Base-by-base conservation (phyloP, 2,888 invertebrate species). In the Aphelenchoides bicaudatus region DNA sequence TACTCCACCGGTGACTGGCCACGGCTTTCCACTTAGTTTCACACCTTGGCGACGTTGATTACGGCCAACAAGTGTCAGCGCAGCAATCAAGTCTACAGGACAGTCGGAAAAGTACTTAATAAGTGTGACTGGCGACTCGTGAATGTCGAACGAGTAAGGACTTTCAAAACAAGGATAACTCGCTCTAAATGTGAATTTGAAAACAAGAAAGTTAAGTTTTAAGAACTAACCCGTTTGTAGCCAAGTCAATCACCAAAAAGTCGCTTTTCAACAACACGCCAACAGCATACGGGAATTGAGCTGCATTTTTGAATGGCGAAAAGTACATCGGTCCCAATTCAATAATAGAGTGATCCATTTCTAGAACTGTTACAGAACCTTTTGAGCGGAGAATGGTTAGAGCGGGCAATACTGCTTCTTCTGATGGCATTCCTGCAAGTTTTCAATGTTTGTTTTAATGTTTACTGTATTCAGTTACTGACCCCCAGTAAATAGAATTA, bases 71-170 rank as follows among this genome's bases (percentile, higher is more conserved):
- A 92, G 90, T 84, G 96, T 96, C 82, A 96, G 89, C 70, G 94
- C 94, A 59, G 94, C 93, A 80, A 96, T 92, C 80, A 98, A 85
- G 83, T 98, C 96, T 62, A 90, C 89, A 43, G 96, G 94, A 82
- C 94, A 96, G 84, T 98, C 94, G 57, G 93, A 92, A 81, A 93
- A 86, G 85, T 98, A 98, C 61, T 88, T 87, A 82, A 93, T 91
- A 83, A 90, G 90, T 58, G 96, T 96, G 78, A 98, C 94, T 23
- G 94, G 90, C 53, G 93, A 92, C 84, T 98, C 96, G 84, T 98
- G 96, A 72, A 98, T 86, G 83, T 98, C 96, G 93, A 98, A 94
- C 64, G 96, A 91, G 84, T 98, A 96, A 43, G 96, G 98, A 84
- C 94, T 94, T 83, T 96, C 94, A 84, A 94, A 91, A 83, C 93